These are phyloP conservation scores for Porites evermanni DNA, from an alignment of 92 coral and sea anemone species.

Conservation along the genomic window DNA sequence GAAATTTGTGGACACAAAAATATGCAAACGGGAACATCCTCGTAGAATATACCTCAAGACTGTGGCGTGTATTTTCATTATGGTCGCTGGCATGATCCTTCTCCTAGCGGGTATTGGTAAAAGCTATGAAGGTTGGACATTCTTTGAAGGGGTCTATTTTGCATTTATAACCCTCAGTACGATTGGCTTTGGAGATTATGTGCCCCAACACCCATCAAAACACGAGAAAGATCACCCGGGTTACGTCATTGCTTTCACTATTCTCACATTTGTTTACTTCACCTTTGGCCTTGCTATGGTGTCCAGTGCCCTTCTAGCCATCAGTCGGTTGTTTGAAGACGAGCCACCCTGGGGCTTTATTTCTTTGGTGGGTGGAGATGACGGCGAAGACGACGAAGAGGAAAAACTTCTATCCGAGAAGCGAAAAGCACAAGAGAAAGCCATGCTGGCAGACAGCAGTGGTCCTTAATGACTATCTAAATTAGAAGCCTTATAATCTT, in stretches of 20 bases:
- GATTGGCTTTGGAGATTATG: slow-evolving; percentile 98
- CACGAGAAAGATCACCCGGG: slow-evolving; percentile 84
- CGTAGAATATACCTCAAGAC: slow-evolving; percentile 83
- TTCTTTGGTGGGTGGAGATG: slow-evolving; percentile 77
- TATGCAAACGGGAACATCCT: slow-evolving; percentile 80
- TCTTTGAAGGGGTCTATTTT: slow-evolving; percentile 97
- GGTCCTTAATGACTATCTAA: slow-evolving; percentile 37
- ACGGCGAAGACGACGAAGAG: slow-evolving; percentile 76
- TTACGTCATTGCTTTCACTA: slow-evolving; percentile 93
- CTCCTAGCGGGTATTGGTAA: slow-evolving; percentile 88
- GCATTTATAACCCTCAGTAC: slow-evolving; percentile 97
- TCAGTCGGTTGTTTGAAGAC: slow-evolving; percentile 96
- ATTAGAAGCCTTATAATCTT: slow-evolving; percentile 18
- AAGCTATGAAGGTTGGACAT: slow-evolving; percentile 98
- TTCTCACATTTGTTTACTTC: slow-evolving; percentile 93
- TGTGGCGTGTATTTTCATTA: slow-evolving; percentile 80
- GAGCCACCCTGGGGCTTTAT: slow-evolving; percentile 98
- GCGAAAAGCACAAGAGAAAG: slow-evolving; percentile 34
- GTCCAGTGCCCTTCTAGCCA: slow-evolving; percentile 97
- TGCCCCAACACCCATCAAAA: slow-evolving; percentile 91
- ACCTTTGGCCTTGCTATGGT: slow-evolving; percentile 98
- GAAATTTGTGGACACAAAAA: slow-evolving; percentile 74
- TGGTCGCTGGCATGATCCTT: slow-evolving; percentile 81
- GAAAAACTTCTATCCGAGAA: slow-evolving; percentile 79
- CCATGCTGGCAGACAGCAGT: slow-evolving; percentile 27